phyloP scores from a whole-genome alignment of 2,113 vertebrate species.

The Synchiropus splendidus region DNA sequence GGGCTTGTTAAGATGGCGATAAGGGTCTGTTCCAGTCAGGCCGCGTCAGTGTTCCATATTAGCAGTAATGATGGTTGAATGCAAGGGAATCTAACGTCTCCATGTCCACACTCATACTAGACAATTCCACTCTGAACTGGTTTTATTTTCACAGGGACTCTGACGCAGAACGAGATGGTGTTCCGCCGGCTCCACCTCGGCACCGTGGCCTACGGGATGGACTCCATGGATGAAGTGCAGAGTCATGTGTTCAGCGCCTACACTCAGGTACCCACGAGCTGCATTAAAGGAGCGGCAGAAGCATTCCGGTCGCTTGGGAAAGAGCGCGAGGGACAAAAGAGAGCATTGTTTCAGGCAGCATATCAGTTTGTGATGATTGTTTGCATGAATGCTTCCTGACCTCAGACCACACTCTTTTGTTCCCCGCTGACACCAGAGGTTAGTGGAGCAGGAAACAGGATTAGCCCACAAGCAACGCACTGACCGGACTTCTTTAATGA shows the following conservation, averaged over 20 bases:
- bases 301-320: neutral
- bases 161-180: slow-evolving; percentile 97
- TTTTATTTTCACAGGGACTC: slow-evolving; percentile 72
- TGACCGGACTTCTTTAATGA: slow-evolving; percentile 84
- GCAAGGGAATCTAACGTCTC: too few relatives aligned
- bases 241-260: slow-evolving; percentile 96
- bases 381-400: slow-evolving; percentile 73
- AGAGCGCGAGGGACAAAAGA: neutral
- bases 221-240: slow-evolving; percentile 98
- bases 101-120: too few relatives aligned
- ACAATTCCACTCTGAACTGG: too few relatives aligned
- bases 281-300: neutral
- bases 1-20: too few relatives aligned
- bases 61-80: too few relatives aligned
- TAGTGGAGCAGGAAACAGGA: slow-evolving; percentile 86
- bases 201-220: slow-evolving; percentile 89
- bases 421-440: slow-evolving; percentile 86
- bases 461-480: slow-evolving; percentile 61
- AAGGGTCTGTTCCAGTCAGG: too few relatives aligned
- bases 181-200: slow-evolving; percentile 93
- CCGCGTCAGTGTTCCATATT: too few relatives aligned
- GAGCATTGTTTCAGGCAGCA: slow-evolving; percentile 26
- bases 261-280: slow-evolving; percentile 75
- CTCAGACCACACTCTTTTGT: slow-evolving; percentile 71
- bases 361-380: slow-evolving; percentile 72